A percentile compares a stretch with the other conserved stretches of the same genome.
Conservation (phyloP, 1,140 invertebrate species). For the Dreissena polymorpha region DNA sequence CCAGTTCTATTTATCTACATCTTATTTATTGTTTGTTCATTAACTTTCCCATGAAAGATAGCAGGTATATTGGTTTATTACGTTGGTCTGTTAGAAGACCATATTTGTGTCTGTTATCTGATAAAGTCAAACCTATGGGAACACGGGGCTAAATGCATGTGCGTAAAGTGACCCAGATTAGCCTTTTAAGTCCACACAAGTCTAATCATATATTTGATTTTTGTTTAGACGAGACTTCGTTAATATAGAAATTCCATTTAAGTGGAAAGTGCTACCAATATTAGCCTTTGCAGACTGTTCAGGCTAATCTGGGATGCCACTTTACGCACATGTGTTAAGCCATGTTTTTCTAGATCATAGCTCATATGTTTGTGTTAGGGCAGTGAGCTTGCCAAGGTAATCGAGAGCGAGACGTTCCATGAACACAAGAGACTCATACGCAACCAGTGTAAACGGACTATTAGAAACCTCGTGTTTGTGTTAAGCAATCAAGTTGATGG, state of each 20-base stretch:
- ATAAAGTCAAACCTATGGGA: too few relatives aligned
- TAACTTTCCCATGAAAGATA: too few relatives aligned
- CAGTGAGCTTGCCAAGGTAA: conserved; percentile 11
- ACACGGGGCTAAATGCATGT: too few relatives aligned
- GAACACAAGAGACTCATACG: conserved; percentile 24
- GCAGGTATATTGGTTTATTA: too few relatives aligned
- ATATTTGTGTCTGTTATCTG: too few relatives aligned
- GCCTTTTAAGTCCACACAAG: too few relatives aligned
- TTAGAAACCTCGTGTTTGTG: conserved; percentile 35
- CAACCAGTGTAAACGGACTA: conserved; percentile 31
- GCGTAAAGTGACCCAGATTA: too few relatives aligned
- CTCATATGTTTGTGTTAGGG: background rate
- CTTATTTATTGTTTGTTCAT: too few relatives aligned
- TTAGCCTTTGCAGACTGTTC: background rate
- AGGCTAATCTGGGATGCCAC: background rate
- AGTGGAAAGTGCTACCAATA: background rate
- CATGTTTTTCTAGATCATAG: background rate
- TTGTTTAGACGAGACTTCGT: background rate
- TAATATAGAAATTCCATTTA: background rate
- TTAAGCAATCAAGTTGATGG: conserved; percentile 33
- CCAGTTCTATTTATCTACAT: too few relatives aligned
- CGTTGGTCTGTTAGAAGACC: too few relatives aligned
- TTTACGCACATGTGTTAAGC: background rate
- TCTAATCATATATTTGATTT: background rate
- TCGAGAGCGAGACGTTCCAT: conserved; percentile 39